phyloP scores from a whole-genome alignment of 1,140 invertebrate genomes.

The Drosophila oshimai region DNA sequence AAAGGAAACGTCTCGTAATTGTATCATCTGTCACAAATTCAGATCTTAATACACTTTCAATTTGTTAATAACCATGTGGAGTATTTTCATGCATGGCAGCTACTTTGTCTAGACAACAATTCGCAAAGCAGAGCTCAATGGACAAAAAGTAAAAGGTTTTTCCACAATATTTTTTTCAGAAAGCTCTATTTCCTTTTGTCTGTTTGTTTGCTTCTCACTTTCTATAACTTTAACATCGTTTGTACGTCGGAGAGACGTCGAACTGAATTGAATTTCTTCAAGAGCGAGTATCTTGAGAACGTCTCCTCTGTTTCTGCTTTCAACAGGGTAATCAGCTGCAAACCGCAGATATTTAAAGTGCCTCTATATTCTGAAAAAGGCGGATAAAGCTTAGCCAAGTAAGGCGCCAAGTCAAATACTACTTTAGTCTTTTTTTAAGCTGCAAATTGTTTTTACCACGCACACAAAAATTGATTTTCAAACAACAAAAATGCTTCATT shows the following conservation, averaged over 20 bases:
- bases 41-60: conserved; percentile 54
- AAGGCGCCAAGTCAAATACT: no score
- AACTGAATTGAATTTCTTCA: conserved; percentile 62
- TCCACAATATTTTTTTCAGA: conserved; percentile 28
- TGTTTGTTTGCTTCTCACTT: conserved; percentile 48
- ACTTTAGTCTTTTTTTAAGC: no score
- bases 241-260: conserved; percentile 35
- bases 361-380: no score
- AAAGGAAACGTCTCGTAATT: conserved; percentile 23
- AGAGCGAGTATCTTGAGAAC: conserved; percentile 41
- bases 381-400: no score
- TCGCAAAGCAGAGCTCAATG: conserved; percentile 43
- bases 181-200: conserved; percentile 19
- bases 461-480: no score
- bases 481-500: no score
- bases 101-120: conserved; percentile 61
- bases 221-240: conserved; percentile 70
- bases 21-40: conserved; percentile 18
- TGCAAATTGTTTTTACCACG: no score
- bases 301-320: no score
- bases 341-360: no score
- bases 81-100: conserved; percentile 53
- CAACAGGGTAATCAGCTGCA: no score
- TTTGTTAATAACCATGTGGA: conserved; percentile 68
- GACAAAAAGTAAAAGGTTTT: conserved; percentile 56